These are phyloP conservation scores for Borostomias antarcticus DNA, from an alignment of 2,797 vertebrate species.

Conservation along the genomic window DNA sequence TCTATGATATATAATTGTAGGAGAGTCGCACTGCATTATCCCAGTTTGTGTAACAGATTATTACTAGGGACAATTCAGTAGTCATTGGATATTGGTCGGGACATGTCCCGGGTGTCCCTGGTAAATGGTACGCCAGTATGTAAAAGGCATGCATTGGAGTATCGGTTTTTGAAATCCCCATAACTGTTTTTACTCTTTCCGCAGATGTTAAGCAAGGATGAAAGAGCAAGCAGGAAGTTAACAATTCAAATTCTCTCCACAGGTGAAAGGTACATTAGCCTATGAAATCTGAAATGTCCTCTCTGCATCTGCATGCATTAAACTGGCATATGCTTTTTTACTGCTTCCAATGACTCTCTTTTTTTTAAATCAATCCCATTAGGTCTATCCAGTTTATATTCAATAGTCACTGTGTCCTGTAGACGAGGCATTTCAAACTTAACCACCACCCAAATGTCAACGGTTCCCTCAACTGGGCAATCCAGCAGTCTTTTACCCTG, in stretches of 20 bases:
- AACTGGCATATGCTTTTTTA: slow-evolving; percentile 45
- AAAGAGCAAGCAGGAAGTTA: neutral
- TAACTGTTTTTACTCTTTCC: slow-evolving; percentile 13
- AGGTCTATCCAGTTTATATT: slow-evolving; percentile 44
- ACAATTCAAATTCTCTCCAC: slow-evolving; percentile 2
- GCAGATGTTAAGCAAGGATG: no score
- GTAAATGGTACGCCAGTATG: no score
- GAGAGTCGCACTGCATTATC: no score
- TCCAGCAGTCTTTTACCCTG: slow-evolving; percentile 36
- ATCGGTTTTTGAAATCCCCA: slow-evolving; percentile 23
- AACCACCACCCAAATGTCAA: slow-evolving; percentile 69
- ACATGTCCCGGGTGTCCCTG: no score
- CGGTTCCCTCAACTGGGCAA: slow-evolving; percentile 49
- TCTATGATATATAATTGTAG: no score
- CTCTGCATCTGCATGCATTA: slow-evolving; percentile 49
- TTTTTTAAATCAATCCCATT: slow-evolving; percentile 33
- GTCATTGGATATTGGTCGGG: no score
- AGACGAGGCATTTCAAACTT: slow-evolving; percentile 57
- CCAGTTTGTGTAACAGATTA: no score
- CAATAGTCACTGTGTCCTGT: slow-evolving; percentile 42
- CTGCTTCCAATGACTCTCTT: slow-evolving; percentile 41
- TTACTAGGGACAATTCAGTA: no score
- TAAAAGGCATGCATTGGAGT: slow-evolving; percentile 26
- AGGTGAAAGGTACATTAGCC: slow-evolving; percentile 36
- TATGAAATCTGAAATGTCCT: slow-evolving; percentile 63